Base-by-base conservation (phyloP, 92 coral and sea anemone species). In the Parazoanthus darwini region DNA sequence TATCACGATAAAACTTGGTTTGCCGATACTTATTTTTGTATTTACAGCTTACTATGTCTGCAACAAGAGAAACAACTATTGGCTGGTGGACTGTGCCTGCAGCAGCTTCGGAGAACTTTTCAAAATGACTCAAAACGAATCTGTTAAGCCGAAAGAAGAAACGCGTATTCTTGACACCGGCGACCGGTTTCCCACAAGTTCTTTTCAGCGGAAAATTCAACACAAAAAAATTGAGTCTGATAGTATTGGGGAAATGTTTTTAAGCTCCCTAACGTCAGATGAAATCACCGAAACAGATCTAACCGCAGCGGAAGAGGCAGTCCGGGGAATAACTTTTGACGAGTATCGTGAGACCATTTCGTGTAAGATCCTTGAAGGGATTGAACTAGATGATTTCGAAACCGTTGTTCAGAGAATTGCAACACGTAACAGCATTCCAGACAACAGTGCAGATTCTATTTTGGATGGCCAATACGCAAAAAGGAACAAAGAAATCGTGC, bases 261-360 rank as follows among this genome's bases (percentile, higher is more conserved):
- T 81, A 80, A 54, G 18, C 15, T 77, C 76, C 25, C 13, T 81
- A 29, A 15, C 42, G 23, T 63, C 85, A 50, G 91, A 89, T 37
- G 83, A 89, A 76, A 63, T 59, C 25, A 82, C 83, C 44, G 44
- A 71, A 77, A 89, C 79, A 23, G 88, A 89, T 75, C n/a, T 89
- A 78, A 82, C 88, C 0, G 91, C 74, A 11, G 82, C 58, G 18
- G 90, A 80, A 6, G 79, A 88, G 33, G 43, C 44, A 26, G 26
- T 89, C 6, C 88, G 77, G 39, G 91, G 88, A 42, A 3, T 91
- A 29, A 80, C 74, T 16, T 91, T 91, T 36, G 93, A 91, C 75
- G 74, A 78, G 10, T 86, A 78, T 81, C 35, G 54, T 18, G 93
- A 91, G 72, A 74, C 86, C 14, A 50, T 86, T 25, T 74, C 68